These are phyloP conservation scores for Pseudococcus viburni DNA, from an alignment of 2,888 invertebrate species.

Conservation along the genomic window DNA sequence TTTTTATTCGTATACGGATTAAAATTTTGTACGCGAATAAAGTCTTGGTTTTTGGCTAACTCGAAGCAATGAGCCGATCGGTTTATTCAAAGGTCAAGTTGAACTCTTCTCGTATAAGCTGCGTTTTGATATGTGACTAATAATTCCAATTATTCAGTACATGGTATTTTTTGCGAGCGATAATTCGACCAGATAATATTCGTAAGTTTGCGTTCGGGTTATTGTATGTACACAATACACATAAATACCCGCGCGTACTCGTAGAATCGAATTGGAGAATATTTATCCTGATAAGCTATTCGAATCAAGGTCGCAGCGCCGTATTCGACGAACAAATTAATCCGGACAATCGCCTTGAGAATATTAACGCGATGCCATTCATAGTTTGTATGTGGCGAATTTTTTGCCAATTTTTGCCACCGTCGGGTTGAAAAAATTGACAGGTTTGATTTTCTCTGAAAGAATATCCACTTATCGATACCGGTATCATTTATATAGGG, in stretches of 20 bases:
- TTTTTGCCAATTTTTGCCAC: too few relatives aligned
- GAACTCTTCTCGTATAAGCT: not conserved
- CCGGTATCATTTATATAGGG: too few relatives aligned
- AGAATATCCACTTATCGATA: too few relatives aligned
- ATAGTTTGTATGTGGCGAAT: too few relatives aligned
- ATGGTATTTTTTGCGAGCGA: not conserved
- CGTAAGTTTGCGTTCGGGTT: not conserved
- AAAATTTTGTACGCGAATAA: too few relatives aligned
- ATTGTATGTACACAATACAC: not conserved
- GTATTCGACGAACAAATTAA: not conserved
- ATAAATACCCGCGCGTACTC: not conserved
- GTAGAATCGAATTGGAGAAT: not conserved
- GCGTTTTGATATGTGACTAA: not conserved
- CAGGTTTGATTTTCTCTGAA: too few relatives aligned
- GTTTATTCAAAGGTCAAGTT: not conserved
- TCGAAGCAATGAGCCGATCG: not conserved
- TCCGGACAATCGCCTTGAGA: slow-evolving; percentile 1
- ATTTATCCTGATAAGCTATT: not conserved
- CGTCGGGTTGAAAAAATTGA: too few relatives aligned
- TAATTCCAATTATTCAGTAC: not conserved
- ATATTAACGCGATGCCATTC: not conserved
- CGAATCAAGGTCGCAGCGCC: not conserved
- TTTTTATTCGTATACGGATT: not conserved
- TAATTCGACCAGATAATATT: not conserved
- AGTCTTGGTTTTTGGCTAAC: too few relatives aligned